Evolutionary conservation across 2,797 vertebrate species (phyloP).

Genomic region (Pseudomugil tenellus): DNA sequence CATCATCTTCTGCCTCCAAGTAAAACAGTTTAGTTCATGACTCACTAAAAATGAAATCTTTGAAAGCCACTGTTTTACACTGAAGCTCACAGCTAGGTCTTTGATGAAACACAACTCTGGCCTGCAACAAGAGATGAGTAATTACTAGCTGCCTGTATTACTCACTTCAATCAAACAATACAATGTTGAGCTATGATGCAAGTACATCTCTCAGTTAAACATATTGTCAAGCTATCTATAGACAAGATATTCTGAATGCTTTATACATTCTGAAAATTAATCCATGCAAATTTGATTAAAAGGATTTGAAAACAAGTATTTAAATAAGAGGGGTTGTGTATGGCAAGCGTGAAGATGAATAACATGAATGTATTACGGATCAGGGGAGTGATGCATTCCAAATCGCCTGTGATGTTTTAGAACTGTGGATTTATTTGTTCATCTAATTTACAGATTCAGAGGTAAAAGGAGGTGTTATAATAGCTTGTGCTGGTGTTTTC

Average conservation of each 20-base stretch:
- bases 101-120: constrained; percentile 53
- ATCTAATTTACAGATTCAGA: constrained; percentile 51
- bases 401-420: constrained; percentile 48
- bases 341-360: constrained; percentile 59
- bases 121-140: constrained; percentile 49
- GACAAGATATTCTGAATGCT: constrained; percentile 21
- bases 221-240: constrained; percentile 35
- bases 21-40: constrained; percentile 47
- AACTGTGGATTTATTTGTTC: constrained; percentile 61
- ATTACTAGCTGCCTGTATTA: constrained; percentile 55
- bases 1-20: constrained; percentile 32
- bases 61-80: constrained; percentile 58
- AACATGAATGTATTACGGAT: constrained; percentile 59
- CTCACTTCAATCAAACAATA: constrained; percentile 27
- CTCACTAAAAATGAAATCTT: constrained; percentile 46
- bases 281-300: constrained; percentile 68
- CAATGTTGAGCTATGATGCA: constrained; percentile 32
- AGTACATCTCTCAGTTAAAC: constrained; percentile 24
- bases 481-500: constrained; percentile 42
- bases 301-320: constrained; percentile 63
- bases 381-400: constrained; percentile 30
- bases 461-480: constrained; percentile 40
- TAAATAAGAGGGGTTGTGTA: constrained; percentile 48
- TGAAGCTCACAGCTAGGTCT: constrained; percentile 33
- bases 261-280: constrained; percentile 53